phyloP scores from a whole-genome alignment of 1,140 invertebrate genomes.

The Meteorus sp. region DNA sequence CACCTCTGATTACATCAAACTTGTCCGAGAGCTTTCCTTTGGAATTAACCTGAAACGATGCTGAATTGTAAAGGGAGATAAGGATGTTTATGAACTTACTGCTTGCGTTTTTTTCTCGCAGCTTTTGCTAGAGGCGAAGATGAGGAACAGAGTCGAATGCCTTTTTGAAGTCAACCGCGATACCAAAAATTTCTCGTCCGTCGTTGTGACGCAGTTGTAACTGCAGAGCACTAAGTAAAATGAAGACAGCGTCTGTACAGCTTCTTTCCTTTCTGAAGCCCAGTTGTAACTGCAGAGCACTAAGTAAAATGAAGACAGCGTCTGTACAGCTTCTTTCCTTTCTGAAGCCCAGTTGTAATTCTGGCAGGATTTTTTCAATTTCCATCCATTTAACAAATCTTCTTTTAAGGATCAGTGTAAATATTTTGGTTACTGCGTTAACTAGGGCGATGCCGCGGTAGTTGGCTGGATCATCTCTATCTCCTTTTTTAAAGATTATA shows the following conservation, averaged over 20 bases:
- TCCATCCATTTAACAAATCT: constrained; percentile 29
- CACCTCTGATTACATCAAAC: constrained; percentile 5
- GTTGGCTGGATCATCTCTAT: constrained; percentile 28
- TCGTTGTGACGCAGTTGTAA: constrained; percentile 1
- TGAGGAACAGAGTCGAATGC: constrained; percentile 17
- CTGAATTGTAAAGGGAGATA: background rate
- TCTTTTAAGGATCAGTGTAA: constrained; percentile 27
- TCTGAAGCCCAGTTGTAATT: constrained; percentile 34
- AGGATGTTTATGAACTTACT: background rate
- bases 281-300: constrained; percentile 28
- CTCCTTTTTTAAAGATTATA: constrained; percentile 36
- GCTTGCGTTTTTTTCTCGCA: background rate
- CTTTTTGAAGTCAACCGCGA: constrained; percentile 16
- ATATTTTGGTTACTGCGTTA: constrained; percentile 31
- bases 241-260: constrained; percentile 33
- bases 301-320: constrained; percentile 28
- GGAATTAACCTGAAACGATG: background rate
- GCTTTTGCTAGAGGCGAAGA: constrained; percentile 1
- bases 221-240: constrained; percentile 22
- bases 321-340: constrained; percentile 26
- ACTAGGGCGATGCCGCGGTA: constrained; percentile 36
- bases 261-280: constrained; percentile 29
- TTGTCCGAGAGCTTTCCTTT: background rate
- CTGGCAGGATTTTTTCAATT: constrained; percentile 23
- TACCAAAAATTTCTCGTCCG: constrained; percentile 3